Evolutionary conservation across 1,140 invertebrate species (phyloP), one percentile per base, ranked within the genome.

Genomic region (Drosophila orosa): DNA sequence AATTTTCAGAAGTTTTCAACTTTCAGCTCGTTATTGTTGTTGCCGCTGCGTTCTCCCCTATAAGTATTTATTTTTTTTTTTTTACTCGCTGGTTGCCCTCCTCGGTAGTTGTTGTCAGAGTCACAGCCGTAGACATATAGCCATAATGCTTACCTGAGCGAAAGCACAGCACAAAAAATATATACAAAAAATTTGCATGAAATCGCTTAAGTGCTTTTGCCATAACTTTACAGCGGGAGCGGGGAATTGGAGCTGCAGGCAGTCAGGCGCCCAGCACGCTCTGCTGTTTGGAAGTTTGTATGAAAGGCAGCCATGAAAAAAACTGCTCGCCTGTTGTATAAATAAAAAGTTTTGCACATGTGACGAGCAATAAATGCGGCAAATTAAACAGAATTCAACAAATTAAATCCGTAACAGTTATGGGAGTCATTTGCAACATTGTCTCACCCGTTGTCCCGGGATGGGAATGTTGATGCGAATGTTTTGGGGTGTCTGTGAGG

Each of bases 101-200:
- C 65, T 76, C 69, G 59, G 65, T 75, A 71, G 74, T 72, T 60
- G 68, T 42, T 57, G 62, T 45, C 55, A 60, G 58, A 65, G 52
- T 75, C 54, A 63, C 62, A 66, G 74, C 59, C 68, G 69, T 81
- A 74, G 65, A 82, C 65, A 82, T 87, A 80, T 86, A 79, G 79
- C 83, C 79, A 87, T 87, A 86, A 86, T 87, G 82, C 83, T 87
- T 72, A 86, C 82, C 83, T 86, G 82, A 82, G 82, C 82, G 66
- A 77, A 76, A 87, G 63, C 66, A 75, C 65, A 63, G 69, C 59
- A 25, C 56, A 68, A 59, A 67, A 66, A 29, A 48, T 48, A 66
- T 42, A 67, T 24, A 54, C 50, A 15, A 73, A 60, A 85, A 82
- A 81, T 87, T 45, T 87, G 85, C 82, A 86, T 87, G 79, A 82